These are phyloP conservation scores for Silvanus unidentatus DNA, from an alignment of 2,888 invertebrate genomes.

Conservation along the genomic window DNA sequence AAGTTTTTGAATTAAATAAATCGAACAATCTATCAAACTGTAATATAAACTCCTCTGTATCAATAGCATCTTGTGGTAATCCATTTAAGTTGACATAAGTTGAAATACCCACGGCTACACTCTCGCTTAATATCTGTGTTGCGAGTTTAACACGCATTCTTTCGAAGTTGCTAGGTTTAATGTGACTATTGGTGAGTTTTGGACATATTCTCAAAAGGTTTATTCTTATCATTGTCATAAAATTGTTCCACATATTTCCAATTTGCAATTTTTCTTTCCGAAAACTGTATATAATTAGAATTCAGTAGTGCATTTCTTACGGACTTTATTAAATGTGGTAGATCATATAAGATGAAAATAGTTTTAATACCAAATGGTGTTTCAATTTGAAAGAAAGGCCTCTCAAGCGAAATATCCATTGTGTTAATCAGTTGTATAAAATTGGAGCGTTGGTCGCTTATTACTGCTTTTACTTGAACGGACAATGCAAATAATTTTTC, in stretches of 20 bases:
- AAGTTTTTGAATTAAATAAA: too few relatives aligned
- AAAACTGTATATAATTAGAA: neutral
- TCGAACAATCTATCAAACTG: neutral
- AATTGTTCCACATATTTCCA: too few relatives aligned
- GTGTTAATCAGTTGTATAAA: neutral
- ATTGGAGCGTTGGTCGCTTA: neutral
- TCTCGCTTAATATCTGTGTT: too few relatives aligned
- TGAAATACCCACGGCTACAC: too few relatives aligned
- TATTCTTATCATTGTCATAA: too few relatives aligned
- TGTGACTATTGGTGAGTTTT: too few relatives aligned
- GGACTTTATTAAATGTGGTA: conserved; percentile 15
- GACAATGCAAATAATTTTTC: neutral
- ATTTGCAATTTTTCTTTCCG: neutral
- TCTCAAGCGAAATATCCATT: conserved; percentile 8
- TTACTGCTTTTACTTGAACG: neutral
- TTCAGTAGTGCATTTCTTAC: conserved; percentile 15
- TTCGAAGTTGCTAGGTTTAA: too few relatives aligned
- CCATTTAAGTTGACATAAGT: too few relatives aligned
- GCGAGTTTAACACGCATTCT: too few relatives aligned
- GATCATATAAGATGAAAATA: conserved; percentile 13
- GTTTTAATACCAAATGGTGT: conserved; percentile 2
- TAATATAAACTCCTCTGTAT: neutral
- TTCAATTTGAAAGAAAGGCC: conserved; percentile 7
- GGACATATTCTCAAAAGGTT: too few relatives aligned
- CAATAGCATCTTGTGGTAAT: too few relatives aligned